phyloP scores from a whole-genome alignment of 2,888 invertebrate genomes.

The Chorisops tibialis region DNA sequence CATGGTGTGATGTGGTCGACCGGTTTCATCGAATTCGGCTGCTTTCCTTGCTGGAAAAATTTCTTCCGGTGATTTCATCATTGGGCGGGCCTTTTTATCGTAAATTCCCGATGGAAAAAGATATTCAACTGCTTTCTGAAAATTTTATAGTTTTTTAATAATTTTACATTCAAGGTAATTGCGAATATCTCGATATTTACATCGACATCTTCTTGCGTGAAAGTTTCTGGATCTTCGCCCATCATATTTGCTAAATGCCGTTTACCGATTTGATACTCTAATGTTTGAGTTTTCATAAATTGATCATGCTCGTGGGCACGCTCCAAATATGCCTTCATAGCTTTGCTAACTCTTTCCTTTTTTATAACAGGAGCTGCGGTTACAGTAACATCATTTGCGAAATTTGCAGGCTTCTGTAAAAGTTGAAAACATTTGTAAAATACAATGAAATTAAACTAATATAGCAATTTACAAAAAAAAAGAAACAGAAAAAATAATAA shows the following conservation, averaged over 20 bases:
- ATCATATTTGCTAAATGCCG: constrained; percentile 98
- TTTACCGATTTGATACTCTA: constrained; percentile 87
- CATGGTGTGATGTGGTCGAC: constrained; percentile 84
- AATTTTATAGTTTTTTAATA: constrained; percentile 32
- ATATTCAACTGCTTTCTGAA: constrained; percentile 82
- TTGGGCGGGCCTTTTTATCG: constrained; percentile 79
- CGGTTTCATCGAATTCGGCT: constrained; percentile 86
- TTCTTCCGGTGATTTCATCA: constrained; percentile 86
- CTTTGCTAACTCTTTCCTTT: constrained; percentile 72
- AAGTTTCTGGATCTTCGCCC: constrained; percentile 87
- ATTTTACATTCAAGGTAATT: constrained; percentile 23
- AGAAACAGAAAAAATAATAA: too few species aligned
- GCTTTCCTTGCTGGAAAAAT: constrained; percentile 80
- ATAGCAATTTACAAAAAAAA: too few species aligned
- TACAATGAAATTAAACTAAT: too few species aligned
- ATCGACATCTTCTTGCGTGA: constrained; percentile 83
- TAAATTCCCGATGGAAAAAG: constrained; percentile 93
- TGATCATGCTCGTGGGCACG: constrained; percentile 76
- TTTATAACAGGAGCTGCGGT: constrained; percentile 45
- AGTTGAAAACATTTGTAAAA: background rate
- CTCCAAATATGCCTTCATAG: constrained; percentile 86
- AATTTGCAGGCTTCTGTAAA: background rate
- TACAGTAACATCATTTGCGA: constrained; percentile 41
- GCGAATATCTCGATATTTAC: constrained; percentile 53
- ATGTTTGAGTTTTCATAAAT: constrained; percentile 74